Evolutionary conservation across 2,888 invertebrate genomes (phyloP).

Genomic region (Oligia latruncula): DNA sequence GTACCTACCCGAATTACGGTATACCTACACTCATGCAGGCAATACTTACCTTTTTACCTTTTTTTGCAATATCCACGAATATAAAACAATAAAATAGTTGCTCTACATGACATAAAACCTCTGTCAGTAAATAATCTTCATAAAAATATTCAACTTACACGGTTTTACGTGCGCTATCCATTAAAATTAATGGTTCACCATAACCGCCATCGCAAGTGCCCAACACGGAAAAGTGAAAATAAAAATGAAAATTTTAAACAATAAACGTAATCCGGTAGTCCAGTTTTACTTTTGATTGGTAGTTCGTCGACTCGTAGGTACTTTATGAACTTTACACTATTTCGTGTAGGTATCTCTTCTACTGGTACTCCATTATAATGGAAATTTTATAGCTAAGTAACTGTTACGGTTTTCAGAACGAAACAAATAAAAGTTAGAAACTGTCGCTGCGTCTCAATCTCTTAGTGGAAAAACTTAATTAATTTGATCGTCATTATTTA

Average conservation of each 20-base stretch:
- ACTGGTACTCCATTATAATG: background rate
- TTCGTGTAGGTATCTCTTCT: background rate
- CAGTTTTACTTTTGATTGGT: slow-evolving; percentile 27
- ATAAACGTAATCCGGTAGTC: slow-evolving; percentile 28
- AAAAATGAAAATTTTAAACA: slow-evolving; percentile 42
- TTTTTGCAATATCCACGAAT: background rate
- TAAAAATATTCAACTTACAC: slow-evolving; percentile 43
- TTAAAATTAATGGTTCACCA: slow-evolving; percentile 44
- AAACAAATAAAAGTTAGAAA: background rate
- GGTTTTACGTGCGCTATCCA: slow-evolving; percentile 31
- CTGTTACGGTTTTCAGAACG: background rate
- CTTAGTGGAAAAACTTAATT: background rate
- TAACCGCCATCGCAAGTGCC: slow-evolving; percentile 34
- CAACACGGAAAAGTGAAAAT: slow-evolving; percentile 48
- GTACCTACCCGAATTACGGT: background rate
- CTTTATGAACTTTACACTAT: background rate
- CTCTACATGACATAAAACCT: slow-evolving; percentile 12
- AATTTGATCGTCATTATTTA: background rate
- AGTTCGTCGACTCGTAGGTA: background rate
- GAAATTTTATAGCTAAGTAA: background rate
- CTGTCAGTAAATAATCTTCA: slow-evolving; percentile 37
- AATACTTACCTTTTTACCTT: background rate
- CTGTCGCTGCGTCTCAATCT: background rate
- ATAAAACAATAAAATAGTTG: slow-evolving; percentile 23
- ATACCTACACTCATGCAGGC: background rate